Base-by-base conservation (phyloP, 2,888 invertebrate genomes). In the Andrena trimmerana region DNA sequence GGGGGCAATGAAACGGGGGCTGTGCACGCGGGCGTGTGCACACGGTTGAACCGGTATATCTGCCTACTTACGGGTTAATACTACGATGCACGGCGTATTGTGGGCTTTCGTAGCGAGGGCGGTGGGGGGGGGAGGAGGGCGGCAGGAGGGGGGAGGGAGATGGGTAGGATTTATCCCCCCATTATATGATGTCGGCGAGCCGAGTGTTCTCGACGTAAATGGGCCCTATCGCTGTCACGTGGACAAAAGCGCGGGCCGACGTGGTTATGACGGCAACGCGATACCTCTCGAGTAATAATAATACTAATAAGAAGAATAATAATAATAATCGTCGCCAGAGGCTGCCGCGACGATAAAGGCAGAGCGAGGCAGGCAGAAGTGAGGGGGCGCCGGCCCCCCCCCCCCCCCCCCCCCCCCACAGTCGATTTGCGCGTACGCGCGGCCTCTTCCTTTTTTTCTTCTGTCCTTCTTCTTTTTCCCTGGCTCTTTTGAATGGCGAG, bases 211-310 rank as follows among this genome's bases (percentile, higher is more conserved):
- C 85, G 90, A 88, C 88, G 87, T 90, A 91, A 91, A 91, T 90
- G 87, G 89, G 91, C 91, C 92, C 90, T 92, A 92, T 92, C 92
- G 90, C 92, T 92, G 92, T 92, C 92, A 90, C 88, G 88, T 88
- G 91, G 90, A 93, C 93, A 93, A 93, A 89, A 90, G 54, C 89
- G 71, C 73, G 86, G 85, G 86, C 91, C 92, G 93, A 93, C 91
- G 90, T 92, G 92, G 90, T 92, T 92, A 92, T 93, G 93, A 93
- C 92, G 93, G 93, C 92, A 93, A 93, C 91, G 92, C 90, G 93
- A 93, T 93, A 93, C 90, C 91, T 85, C 88, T 80, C 48, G 85
- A 86, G 86, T 78, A 79, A 85, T 81, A 77, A 84, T 82, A 83
- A 88, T 80, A 79, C 84, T 81, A 77, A 84, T 82, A 83, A 88